Conservation (phyloP, 1,140 invertebrate species). For the Lethrus apterus region DNA sequence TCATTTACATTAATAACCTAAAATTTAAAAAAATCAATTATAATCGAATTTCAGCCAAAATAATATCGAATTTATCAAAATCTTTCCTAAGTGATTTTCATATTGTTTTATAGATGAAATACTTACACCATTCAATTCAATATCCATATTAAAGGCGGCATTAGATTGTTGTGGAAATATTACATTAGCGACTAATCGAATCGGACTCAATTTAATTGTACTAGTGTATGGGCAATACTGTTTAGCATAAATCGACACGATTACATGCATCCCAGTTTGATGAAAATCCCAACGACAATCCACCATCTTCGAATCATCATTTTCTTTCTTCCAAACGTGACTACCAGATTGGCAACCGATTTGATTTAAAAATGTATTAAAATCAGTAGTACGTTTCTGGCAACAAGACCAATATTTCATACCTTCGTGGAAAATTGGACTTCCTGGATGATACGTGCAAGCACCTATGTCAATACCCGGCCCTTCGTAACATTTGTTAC, state of each 20-base stretch:
- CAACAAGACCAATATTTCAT: slow-evolving; percentile 98
- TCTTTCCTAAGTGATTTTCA: slow-evolving; percentile 11
- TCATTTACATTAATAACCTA: slow-evolving; percentile 63
- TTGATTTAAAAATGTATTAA: slow-evolving; percentile 85
- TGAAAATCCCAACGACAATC: slow-evolving; percentile 90
- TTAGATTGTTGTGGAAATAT: slow-evolving; percentile 72
- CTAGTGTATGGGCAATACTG: slow-evolving; percentile 74
- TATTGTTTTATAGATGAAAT: slow-evolving; percentile 3
- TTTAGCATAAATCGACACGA: slow-evolving; percentile 86
- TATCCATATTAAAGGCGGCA: slow-evolving; percentile 67
- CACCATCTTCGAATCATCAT: slow-evolving; percentile 47
- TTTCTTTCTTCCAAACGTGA: slow-evolving; percentile 81
- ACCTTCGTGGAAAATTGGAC: slow-evolving; percentile 95
- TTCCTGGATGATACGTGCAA: slow-evolving; percentile 83
- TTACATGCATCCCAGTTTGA: slow-evolving; percentile 75
- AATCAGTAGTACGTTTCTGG: slow-evolving; percentile 87
- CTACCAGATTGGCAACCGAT: slow-evolving; percentile 71
- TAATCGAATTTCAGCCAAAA: slow-evolving; percentile 34
- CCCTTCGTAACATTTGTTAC: slow-evolving; percentile 65
- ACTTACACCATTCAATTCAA: slow-evolving; percentile 80
- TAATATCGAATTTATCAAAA: slow-evolving; percentile 48
- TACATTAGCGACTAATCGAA: slow-evolving; percentile 68
- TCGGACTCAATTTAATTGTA: slow-evolving; percentile 73
- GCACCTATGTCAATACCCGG: slow-evolving; percentile 53
- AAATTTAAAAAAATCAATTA: slow-evolving; percentile 20